Conservation (phyloP, 2,888 invertebrate genomes). For the Ochropleura leucogaster region DNA sequence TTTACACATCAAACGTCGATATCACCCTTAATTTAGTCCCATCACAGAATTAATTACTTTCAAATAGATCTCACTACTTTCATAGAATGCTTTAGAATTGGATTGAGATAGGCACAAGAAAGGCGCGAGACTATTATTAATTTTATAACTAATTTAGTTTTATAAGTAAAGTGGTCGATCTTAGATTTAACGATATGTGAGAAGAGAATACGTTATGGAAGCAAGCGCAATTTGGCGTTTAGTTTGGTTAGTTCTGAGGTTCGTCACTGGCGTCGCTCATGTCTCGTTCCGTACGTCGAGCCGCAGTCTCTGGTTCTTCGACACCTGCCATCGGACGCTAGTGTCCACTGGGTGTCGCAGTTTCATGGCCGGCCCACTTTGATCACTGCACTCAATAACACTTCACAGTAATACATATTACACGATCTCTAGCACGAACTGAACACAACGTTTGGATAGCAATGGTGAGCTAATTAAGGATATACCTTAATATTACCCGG, state of each 20-base stretch:
- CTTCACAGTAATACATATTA: conserved; percentile 82
- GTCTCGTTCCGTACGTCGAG: conserved; percentile 89
- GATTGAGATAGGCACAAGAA: conserved; percentile 88
- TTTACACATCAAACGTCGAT: conserved; percentile 80
- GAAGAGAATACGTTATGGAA: conserved; percentile 86
- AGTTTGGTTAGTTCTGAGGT: conserved; percentile 67
- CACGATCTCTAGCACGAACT: conserved; percentile 64
- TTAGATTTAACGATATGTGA: conserved; percentile 87
- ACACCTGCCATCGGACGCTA: conserved; percentile 87
- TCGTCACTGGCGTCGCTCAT: conserved; percentile 77
- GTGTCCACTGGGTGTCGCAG: conserved; percentile 82
- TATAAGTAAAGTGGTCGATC: conserved; percentile 78
- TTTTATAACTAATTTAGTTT: conserved; percentile 76
- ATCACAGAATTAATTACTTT: conserved; percentile 84
- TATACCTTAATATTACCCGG: no score
- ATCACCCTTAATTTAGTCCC: conserved; percentile 81
- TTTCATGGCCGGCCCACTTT: conserved; percentile 90
- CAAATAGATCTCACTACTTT: conserved; percentile 76
- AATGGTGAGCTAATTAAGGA: conserved; percentile 69
- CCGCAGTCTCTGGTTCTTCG: conserved; percentile 88
- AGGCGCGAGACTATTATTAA: conserved; percentile 84
- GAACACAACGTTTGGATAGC: conserved; percentile 59
- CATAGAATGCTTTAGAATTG: conserved; percentile 82
- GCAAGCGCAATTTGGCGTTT: conserved; percentile 89
- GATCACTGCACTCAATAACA: conserved; percentile 86